Base-by-base conservation (phyloP, 2,888 invertebrate species). In the Acanthopleura granulata region DNA sequence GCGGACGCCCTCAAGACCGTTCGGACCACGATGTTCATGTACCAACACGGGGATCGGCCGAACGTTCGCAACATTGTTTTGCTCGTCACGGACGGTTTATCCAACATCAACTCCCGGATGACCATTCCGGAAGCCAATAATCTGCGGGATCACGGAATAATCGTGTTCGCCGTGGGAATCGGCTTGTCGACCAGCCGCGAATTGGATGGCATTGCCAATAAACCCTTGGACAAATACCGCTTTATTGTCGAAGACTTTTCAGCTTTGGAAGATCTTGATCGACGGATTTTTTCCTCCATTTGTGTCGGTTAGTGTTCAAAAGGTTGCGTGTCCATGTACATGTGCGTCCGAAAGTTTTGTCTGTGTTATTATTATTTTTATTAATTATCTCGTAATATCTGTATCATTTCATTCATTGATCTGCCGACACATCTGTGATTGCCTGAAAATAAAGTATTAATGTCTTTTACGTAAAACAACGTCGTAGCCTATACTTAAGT, bases 51-150 rank as follows among this genome's bases (percentile, higher is more conserved):
- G 6, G 89, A 89, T 77, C 77, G 87, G 30, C 79, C 80, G 6
- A 80, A 77, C 40, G 85, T 82, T 9, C 80, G 80, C 1, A 87
- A 87, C 76, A 77, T 86, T 61, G 83, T 80, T 22, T 81, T 88
- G 72, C 78, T 88, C 73, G 80, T 88, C 72, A 87, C 88, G 27
- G 88, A 88, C 76, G 86, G 86, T 76, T 76, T 87, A 49, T 88
- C 88, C 30, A 88, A 87, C 78, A 83, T 87, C 75, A 84, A 87
- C 76, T 79, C 84, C 49, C 77, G 81, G 29, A 76, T 81, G 75
- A 88, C 88, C 9, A 82, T 87, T 27, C 82, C 84, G 1, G 86
- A 87, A 73, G 88, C 87, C 66, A 80, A 81, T 61, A 70, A 70
- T 40, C 80, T 80, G 22, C 73, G 80, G 27, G 62, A 14, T 4